Base-by-base conservation (phyloP, 2,888 invertebrate species). In the Drosophila bunnanda region DNA sequence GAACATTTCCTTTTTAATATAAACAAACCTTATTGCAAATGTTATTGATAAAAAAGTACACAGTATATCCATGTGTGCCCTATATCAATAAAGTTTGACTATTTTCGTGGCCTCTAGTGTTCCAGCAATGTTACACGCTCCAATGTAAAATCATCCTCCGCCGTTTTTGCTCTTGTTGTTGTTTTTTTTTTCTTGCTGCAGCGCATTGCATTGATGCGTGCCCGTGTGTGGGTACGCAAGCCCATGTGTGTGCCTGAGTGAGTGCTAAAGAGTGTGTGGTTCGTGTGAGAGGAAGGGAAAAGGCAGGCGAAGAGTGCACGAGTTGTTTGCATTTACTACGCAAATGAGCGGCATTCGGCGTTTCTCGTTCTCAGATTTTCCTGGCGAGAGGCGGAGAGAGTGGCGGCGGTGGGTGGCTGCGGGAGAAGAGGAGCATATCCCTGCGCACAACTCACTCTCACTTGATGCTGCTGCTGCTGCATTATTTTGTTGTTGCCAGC, bases 261-360 rank as follows among this genome's bases (percentile, higher is more conserved):
- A 50, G 50, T 50, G 50, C 50, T 52, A 52, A 52, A 52, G 48
- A 57, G 68, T 54, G 48, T 57, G 68, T 56, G 70, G 66, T 56
- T 41, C 56, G 32, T 58, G 39, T 30, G 48, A 34, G 43, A 10
- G 52, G 46, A 44, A 64, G 52, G 82, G 64, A 58, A 54, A 79
- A 59, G 81, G 69, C 67, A 41, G 69, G 34, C 50, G 69, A 38
- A 43, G 69, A 39, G 32, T 71, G 69, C 78, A 80, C 71, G 87
- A 79, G 76, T 76, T 87, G 82, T 81, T 82, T 83, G 82, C 82
- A 79, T 84, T 87, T 84, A 83, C 83, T 87, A 83, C 85, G 88
- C 83, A 83, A 83, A 83, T 87, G 82, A 87, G 88, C 88, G 82
- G 53, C 80, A 59, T 74, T 84, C 53, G 75, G 46, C 61, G 75